A percentile compares a stretch with the other conserved stretches of the same genome.
These are phyloP conservation scores for Aphodius granarius DNA, from an alignment of 2,888 invertebrate species.

Conservation along the genomic window DNA sequence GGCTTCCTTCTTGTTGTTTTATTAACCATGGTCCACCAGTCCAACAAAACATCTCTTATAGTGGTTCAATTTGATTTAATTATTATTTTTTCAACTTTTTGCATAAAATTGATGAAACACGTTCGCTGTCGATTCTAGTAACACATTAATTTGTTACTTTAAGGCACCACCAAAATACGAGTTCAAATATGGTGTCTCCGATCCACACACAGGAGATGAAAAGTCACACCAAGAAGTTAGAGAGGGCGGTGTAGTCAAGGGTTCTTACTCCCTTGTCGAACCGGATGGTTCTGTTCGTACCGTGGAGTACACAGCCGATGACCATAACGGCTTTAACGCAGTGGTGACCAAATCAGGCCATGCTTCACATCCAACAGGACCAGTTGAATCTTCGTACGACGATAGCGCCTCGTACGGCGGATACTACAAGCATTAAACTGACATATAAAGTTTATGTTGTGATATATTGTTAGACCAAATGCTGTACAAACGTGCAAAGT, in stretches of 20 bases:
- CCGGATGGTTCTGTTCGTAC: slow-evolving; percentile 23
- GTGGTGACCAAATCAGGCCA: slow-evolving; percentile 21
- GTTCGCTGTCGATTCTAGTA: background rate
- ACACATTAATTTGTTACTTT: background rate
- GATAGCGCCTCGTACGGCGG: background rate
- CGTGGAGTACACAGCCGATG: slow-evolving; percentile 25
- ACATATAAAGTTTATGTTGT: background rate
- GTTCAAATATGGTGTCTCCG: slow-evolving; percentile 25
- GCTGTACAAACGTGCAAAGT: background rate
- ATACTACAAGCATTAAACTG: background rate
- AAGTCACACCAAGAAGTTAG: slow-evolving; percentile 23
- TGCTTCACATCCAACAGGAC: slow-evolving; percentile 28
- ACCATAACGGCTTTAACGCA: slow-evolving; percentile 26
- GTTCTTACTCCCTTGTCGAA: slow-evolving; percentile 21
- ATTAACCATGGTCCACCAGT: too few relatives aligned
- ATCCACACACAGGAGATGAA: slow-evolving; percentile 22
- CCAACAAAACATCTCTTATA: too few relatives aligned
- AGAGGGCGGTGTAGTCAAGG: slow-evolving; percentile 19
- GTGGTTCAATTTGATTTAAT: too few relatives aligned
- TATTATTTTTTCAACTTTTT: too few relatives aligned
- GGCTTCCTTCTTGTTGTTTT: too few relatives aligned
- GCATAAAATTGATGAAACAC: too few relatives aligned
- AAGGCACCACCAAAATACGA: slow-evolving; percentile 31
- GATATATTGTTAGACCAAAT: background rate
- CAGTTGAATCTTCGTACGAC: background rate